Conservation (phyloP, 2,113 vertebrate species). For the Dissostichus mawsoni region DNA sequence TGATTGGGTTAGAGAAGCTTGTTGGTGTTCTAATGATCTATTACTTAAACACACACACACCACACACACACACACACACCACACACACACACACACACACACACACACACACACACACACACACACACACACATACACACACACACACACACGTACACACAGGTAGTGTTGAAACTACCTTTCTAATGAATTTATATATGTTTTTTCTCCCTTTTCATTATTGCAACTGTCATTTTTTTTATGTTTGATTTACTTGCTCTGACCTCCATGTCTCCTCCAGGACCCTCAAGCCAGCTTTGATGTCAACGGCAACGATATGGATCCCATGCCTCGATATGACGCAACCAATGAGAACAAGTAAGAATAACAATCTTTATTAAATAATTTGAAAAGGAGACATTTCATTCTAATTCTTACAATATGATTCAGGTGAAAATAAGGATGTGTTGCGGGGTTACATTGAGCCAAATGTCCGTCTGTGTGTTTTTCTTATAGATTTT, state of each 20-base stretch:
- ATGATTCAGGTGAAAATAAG: not conserved
- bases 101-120: too few species aligned
- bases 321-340: conserved; percentile 98
- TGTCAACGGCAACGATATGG: conserved; percentile 97
- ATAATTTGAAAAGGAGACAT: not conserved
- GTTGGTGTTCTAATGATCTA: conserved; percentile 19
- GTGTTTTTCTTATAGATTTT: conserved; percentile 37
- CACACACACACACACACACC: not conserved
- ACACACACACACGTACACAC: not conserved
- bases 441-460: conserved; percentile 7
- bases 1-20: conserved; percentile 42
- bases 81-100: too few species aligned
- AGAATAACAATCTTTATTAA: conserved; percentile 64
- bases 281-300: conserved; percentile 97
- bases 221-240: conserved; percentile 1
- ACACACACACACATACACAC: too few species aligned
- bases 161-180: not conserved
- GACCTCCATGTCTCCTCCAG: conserved; percentile 76
- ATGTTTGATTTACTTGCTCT: conserved; percentile 28
- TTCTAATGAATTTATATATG: conserved; percentile 26
- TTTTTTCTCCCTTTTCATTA: not conserved
- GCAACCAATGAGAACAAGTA: conserved; percentile 99
- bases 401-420: not conserved
- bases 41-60: not conserved
- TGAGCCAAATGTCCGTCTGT: conserved; percentile 12